A percentile compares a stretch with the other conserved stretches of the same genome.
Evolutionary conservation across 2,888 invertebrate genomes (phyloP).

Genomic region (Cosmia trapezina): DNA sequence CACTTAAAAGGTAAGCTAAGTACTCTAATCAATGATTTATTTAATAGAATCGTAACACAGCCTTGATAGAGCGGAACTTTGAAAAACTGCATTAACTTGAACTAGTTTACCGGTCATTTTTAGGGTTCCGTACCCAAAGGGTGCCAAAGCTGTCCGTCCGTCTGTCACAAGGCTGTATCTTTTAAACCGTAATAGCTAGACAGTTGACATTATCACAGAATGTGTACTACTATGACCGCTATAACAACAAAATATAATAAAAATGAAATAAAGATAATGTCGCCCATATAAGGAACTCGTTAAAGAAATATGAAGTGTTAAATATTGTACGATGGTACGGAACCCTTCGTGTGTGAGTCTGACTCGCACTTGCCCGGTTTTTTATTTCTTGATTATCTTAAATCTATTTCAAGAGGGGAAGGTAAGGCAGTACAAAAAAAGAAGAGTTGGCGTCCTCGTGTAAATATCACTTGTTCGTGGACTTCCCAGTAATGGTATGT

Average conservation of each 20-base stretch:
- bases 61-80: conserved; percentile 63
- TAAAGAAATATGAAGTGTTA: not conserved
- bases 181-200: not conserved
- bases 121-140: not conserved
- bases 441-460: conserved; percentile 82
- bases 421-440: conserved; percentile 73
- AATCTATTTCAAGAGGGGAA: conserved; percentile 59
- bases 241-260: not conserved
- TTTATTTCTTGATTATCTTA: conserved; percentile 35
- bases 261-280: too few relatives aligned
- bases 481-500: conserved; percentile 72
- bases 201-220: not conserved
- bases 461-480: conserved; percentile 82
- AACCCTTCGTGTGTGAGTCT: not conserved
- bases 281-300: not conserved
- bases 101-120: conserved; percentile 33
- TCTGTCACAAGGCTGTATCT: not conserved
- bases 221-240: not conserved
- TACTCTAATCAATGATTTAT: conserved; percentile 55
- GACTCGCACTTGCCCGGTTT: not conserved
- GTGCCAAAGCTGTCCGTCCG: not conserved
- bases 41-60: conserved; percentile 40
- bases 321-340: not conserved
- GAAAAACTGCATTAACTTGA: conserved; percentile 40
- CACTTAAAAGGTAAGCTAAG: conserved; percentile 49